Conservation (phyloP, 2,113 vertebrate genomes). For the Lepus timidus region DNA sequence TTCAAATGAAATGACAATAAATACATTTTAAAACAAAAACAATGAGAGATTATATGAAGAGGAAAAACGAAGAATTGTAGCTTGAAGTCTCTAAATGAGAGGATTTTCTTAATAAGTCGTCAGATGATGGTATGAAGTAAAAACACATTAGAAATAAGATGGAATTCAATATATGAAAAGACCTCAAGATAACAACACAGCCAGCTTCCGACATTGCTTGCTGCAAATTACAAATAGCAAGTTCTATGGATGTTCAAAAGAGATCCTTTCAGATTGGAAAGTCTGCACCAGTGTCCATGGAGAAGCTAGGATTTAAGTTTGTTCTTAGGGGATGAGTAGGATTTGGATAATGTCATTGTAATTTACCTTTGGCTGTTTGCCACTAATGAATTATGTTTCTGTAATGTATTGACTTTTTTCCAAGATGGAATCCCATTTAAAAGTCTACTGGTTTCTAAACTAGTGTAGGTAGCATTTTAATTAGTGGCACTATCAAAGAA, state of each 20-base stretch:
- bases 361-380: conserved; percentile 28
- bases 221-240: conserved; percentile 21
- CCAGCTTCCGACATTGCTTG: neutral
- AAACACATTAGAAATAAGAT: conserved; percentile 35
- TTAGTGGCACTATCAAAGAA: conserved; percentile 34
- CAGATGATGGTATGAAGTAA: neutral
- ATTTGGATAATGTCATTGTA: conserved; percentile 48
- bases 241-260: neutral
- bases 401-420: conserved; percentile 10
- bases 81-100: neutral
- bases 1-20: too few relatives aligned
- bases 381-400: conserved; percentile 49
- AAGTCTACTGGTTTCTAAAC: conserved; percentile 58
- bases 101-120: neutral
- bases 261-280: neutral
- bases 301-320: conserved; percentile 42
- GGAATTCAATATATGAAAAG: neutral
- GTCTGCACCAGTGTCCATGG: neutral
- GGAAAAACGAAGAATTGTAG: neutral
- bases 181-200: conserved; percentile 17
- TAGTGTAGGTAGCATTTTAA: conserved; percentile 46
- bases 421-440: conserved; percentile 39
- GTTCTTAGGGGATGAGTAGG: conserved; percentile 20
- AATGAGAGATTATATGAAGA: too few relatives aligned
- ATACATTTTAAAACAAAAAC: too few relatives aligned